A percentile compares a stretch with the other conserved stretches of the same genome.
phyloP scores from a whole-genome alignment of 2,888 invertebrate genomes.

The Octonoba sinensis region DNA sequence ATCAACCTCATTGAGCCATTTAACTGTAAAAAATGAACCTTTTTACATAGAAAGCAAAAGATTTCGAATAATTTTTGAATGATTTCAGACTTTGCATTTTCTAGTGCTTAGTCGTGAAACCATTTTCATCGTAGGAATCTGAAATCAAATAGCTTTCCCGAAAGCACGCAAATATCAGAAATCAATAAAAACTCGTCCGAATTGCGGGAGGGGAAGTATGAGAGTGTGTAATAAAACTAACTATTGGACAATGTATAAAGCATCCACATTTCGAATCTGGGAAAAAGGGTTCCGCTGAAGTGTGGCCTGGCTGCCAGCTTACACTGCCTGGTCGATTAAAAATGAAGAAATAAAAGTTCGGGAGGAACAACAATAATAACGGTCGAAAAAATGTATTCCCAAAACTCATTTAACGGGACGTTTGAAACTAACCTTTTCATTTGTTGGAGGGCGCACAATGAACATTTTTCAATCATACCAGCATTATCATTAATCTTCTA shows the following conservation, averaged over 20 bases:
- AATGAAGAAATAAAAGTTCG: slow-evolving; percentile 31
- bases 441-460: slow-evolving; percentile 49
- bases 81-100: too few relatives aligned
- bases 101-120: too few relatives aligned
- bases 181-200: slow-evolving; percentile 12
- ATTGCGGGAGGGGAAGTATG: background rate
- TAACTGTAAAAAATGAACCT: too few relatives aligned
- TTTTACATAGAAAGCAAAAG: too few relatives aligned
- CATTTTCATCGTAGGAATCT: too few relatives aligned
- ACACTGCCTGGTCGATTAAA: slow-evolving; percentile 31
- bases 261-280: background rate
- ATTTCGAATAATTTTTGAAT: too few relatives aligned
- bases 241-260: too few relatives aligned
- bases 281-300: slow-evolving; percentile 11
- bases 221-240: background rate
- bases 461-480: slow-evolving; percentile 59
- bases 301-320: background rate
- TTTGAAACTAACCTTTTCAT: slow-evolving; percentile 60
- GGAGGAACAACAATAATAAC: slow-evolving; percentile 32
- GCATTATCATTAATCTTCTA: slow-evolving; percentile 56
- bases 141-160: too few relatives aligned
- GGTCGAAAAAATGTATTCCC: slow-evolving; percentile 38
- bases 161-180: background rate
- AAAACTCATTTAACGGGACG: slow-evolving; percentile 51
- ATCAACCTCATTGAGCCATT: too few relatives aligned